Conservation (phyloP, 1,140 invertebrate species). For the Plutomurus gul region DNA sequence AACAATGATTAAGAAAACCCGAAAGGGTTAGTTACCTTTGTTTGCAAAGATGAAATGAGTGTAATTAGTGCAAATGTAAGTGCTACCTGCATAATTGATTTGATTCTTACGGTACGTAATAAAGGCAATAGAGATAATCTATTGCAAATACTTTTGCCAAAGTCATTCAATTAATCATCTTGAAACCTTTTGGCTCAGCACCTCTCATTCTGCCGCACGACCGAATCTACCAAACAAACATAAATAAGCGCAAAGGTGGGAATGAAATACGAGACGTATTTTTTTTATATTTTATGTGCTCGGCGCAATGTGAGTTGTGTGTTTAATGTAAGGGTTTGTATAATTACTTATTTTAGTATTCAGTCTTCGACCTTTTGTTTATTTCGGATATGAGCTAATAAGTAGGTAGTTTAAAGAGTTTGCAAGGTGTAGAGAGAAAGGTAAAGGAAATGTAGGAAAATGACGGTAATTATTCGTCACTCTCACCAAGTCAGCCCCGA, state of each 20-base stretch:
- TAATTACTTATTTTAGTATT: constrained; percentile 2
- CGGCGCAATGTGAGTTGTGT: not conserved
- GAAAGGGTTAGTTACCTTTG: not conserved
- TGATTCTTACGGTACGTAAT: not conserved
- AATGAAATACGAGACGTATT: constrained; percentile 27
- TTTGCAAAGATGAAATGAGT: not conserved
- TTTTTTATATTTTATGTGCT: not conserved
- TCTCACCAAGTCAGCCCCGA: constrained; percentile 1
- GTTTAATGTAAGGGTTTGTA: too few species aligned
- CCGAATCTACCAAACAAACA: not conserved
- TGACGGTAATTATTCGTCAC: constrained; percentile 26
- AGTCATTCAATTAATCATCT: constrained; percentile 23
- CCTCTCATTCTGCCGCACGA: not conserved
- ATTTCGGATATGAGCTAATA: not conserved
- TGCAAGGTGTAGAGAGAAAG: constrained; percentile 23
- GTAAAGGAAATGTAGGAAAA: constrained; percentile 3
- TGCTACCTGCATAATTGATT: constrained; percentile 29
- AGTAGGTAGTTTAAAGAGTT: not conserved
- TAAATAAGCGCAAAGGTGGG: not conserved
- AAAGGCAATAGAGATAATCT: constrained; percentile 6
- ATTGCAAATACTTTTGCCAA: constrained; percentile 24
- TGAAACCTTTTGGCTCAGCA: constrained; percentile 22
- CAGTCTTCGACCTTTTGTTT: not conserved
- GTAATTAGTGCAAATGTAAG: constrained; percentile 7
- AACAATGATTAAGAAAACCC: constrained; percentile 4